phyloP scores from a whole-genome alignment of 37 sponge, comb jelly and placozoan genomes.

The Axinella damicornis region DNA sequence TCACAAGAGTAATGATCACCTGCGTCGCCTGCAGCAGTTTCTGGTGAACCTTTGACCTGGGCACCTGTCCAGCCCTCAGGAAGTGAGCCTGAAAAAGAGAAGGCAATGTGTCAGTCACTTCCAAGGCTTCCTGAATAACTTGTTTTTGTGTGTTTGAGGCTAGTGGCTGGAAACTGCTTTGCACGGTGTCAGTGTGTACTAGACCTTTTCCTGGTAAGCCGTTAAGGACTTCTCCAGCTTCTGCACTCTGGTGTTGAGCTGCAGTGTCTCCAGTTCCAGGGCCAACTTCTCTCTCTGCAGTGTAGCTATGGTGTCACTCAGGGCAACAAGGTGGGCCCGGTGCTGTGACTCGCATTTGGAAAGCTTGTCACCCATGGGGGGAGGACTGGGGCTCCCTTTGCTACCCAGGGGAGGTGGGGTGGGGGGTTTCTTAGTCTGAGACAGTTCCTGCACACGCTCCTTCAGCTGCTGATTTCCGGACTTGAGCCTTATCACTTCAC shows the following conservation, averaged over 20 bases:
- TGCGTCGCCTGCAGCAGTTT: slow-evolving; percentile 73
- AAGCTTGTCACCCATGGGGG: neutral
- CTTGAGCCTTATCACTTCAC: slow-evolving; percentile 42
- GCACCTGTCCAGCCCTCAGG: slow-evolving; percentile 47
- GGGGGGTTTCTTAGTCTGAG: slow-evolving; percentile 21
- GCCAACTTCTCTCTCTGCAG: slow-evolving; percentile 64
- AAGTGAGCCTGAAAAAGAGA: slow-evolving; percentile 10
- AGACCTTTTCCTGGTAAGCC: slow-evolving; percentile 34
- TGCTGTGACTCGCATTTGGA: neutral
- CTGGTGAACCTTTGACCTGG: slow-evolving; percentile 41
- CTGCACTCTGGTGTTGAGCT: slow-evolving; percentile 14
- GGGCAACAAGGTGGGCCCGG: slow-evolving; percentile 40
- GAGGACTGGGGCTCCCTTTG: neutral
- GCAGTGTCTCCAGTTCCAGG: slow-evolving; percentile 17
- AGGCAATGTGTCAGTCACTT: too few species aligned
- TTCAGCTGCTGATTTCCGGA: slow-evolving; percentile 37
- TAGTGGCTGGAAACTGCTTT: neutral
- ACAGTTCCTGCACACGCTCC: slow-evolving; percentile 6
- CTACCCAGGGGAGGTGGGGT: neutral
- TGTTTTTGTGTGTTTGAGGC: too few species aligned
- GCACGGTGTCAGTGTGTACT: too few species aligned
- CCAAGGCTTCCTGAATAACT: too few species aligned
- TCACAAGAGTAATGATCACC: slow-evolving; percentile 60
- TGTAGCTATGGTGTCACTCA: slow-evolving; percentile 48
- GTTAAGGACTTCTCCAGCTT: slow-evolving; percentile 18